Conservation (phyloP, 2,797 vertebrate genomes). For the Miichthys miiuy region DNA sequence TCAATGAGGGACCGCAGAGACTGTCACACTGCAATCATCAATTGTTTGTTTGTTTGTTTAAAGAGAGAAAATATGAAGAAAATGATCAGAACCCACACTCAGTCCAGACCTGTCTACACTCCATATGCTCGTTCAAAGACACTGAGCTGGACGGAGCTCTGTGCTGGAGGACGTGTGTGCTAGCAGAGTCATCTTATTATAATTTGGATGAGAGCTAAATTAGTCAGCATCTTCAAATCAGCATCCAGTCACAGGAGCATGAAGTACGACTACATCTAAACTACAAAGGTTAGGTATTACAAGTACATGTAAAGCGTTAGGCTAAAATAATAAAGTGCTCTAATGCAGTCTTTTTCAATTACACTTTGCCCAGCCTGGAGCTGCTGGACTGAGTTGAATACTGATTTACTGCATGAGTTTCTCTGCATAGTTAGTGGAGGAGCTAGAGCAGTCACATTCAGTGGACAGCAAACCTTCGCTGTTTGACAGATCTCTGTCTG, state of each 20-base stretch:
- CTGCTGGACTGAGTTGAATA: neutral
- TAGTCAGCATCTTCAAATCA: neutral
- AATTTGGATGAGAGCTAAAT: neutral
- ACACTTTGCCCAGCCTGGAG: neutral
- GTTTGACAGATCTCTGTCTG: conserved; percentile 10
- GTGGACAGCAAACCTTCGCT: neutral
- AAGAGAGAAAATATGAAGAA: neutral
- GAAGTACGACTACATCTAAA: neutral
- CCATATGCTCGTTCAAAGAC: neutral
- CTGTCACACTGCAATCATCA: neutral
- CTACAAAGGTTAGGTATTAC: neutral
- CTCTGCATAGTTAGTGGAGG: neutral
- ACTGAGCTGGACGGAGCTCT: neutral
- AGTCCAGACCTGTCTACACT: neutral
- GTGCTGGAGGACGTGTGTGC: neutral
- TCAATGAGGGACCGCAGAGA: neutral
- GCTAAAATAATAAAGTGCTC: neutral
- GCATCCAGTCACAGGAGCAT: neutral
- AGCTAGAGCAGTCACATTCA: neutral
- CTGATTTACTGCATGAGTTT: neutral
- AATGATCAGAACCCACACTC: neutral
- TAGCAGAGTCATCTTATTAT: neutral
- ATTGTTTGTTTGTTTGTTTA: too few relatives aligned
- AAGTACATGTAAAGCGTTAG: neutral
- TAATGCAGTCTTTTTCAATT: neutral